A percentile compares a stretch with the other conserved stretches of the same genome.
Evolutionary conservation across 1,140 invertebrate species (phyloP).

Genomic region (Pseudomyrmex flavicornis): DNA sequence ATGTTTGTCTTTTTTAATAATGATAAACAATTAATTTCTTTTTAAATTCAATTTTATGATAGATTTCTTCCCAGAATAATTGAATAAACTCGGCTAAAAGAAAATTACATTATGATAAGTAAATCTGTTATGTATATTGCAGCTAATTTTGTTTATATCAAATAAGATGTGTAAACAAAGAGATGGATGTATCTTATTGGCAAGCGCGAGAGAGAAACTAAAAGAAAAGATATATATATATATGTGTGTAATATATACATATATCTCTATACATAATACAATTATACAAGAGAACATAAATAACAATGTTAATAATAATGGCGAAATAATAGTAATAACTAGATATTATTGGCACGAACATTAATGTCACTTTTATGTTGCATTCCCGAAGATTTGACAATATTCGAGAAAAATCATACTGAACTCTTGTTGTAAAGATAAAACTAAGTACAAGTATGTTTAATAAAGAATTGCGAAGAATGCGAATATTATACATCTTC

Average conservation of each 20-base stretch:
- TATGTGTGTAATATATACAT: too few relatives aligned
- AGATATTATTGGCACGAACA: constrained; percentile 58
- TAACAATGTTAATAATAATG: constrained; percentile 44
- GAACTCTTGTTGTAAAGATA: constrained; percentile 7
- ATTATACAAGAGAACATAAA: constrained; percentile 53
- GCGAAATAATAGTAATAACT: constrained; percentile 37
- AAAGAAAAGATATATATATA: too few relatives aligned
- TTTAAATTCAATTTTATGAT: constrained; percentile 32
- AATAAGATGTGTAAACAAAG: too few relatives aligned
- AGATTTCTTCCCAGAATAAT: constrained; percentile 34
- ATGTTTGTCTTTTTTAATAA: neutral
- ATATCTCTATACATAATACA: constrained; percentile 34
- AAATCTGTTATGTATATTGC: too few relatives aligned
- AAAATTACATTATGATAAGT: too few relatives aligned
- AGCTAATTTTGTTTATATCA: too few relatives aligned
- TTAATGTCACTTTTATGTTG: constrained; percentile 44
- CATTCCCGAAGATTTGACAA: neutral
- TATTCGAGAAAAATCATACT: constrained; percentile 29
- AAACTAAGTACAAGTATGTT: constrained; percentile 32
- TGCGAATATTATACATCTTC: constrained; percentile 15
- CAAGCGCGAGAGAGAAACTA: neutral
- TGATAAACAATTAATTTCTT: too few relatives aligned
- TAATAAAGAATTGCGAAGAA: constrained; percentile 1
- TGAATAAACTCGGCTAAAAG: constrained; percentile 29
- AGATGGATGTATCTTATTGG: neutral